phyloP scores from a whole-genome alignment of 2,888 invertebrate genomes.

The Falcaria lacertinaria region DNA sequence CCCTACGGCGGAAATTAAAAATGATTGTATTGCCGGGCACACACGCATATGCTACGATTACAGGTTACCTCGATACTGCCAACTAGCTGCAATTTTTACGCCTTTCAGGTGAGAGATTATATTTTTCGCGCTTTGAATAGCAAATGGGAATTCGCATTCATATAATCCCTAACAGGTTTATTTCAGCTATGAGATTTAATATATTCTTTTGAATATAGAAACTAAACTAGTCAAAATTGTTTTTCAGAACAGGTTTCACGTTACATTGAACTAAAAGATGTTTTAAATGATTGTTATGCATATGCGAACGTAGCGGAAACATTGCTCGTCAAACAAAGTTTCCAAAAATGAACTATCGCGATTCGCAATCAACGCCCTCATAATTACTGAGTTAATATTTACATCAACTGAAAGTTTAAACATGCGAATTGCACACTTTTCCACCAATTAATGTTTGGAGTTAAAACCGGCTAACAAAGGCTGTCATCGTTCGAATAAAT shows the following conservation, averaged over 20 bases:
- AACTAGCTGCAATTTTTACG: neutral
- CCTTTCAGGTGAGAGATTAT: neutral
- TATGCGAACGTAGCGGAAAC: no score
- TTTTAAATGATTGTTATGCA: neutral
- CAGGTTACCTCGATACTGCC: neutral
- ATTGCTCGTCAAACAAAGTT: slow-evolving; percentile 15
- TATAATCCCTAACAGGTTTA: neutral
- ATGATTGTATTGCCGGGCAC: slow-evolving; percentile 57
- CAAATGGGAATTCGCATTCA: neutral
- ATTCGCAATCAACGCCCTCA: slow-evolving; percentile 53
- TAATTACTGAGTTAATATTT: slow-evolving; percentile 68
- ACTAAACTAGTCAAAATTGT: neutral
- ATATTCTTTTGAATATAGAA: neutral
- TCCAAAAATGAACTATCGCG: slow-evolving; percentile 34
- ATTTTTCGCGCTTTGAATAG: neutral
- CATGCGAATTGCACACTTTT: slow-evolving; percentile 69
- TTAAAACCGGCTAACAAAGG: slow-evolving; percentile 67
- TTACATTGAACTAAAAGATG: neutral
- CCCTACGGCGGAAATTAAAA: slow-evolving; percentile 63
- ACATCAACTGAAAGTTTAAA: slow-evolving; percentile 58
- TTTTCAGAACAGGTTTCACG: no score
- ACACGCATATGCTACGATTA: slow-evolving; percentile 7
- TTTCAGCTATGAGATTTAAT: neutral
- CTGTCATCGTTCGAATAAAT: slow-evolving; percentile 59
- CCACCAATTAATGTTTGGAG: slow-evolving; percentile 68